Evolutionary conservation across 2,797 vertebrate species (phyloP), one percentile per base, ranked within the genome.

Genomic region (Semotilus atromaculatus): DNA sequence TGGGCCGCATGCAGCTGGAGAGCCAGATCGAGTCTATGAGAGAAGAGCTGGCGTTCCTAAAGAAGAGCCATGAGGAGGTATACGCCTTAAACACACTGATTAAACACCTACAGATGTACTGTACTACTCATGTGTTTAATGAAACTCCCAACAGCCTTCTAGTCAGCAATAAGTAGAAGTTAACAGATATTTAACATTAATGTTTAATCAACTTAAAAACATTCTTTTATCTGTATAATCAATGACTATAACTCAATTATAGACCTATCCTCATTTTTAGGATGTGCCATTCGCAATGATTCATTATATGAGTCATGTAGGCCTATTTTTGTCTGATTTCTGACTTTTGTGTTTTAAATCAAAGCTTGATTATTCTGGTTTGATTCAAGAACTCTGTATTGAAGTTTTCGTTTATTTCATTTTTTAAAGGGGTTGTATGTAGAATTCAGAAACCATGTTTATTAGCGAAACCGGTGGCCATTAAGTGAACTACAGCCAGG

Each of bases 31-130:
- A 97, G n/a, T 84, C 89, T 85, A 90, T 97, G 77, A 95, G 90
- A 0, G 95, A 97, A 18, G 97, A 99, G 87, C 87, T 98, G 43
- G 91, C 86, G 21, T 94, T 89, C 45, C 92, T 97, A 23, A 93
- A 94, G 85, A 90, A 92, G 84, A 97, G 96, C 18, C 98, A 99
- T 0, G 94, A 96, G 53, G 91, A 97, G 84, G 98, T 99, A 70
- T 31, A 75, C 67, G 67, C 64, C 64, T 70, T 48, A 18, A 73
- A 78, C 36, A 71, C 67, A 84, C 19, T 29, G 34, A 58, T 55
- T 45, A 71, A 53, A 68, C 43, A 62, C 64, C 6, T 38, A 1
- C 23, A 40, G 29, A 13, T 14, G n/a, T 23, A 23, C 36, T 14
- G n/a, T 23, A 23, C 36, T 23, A 23, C 36, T 21, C 36, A 8